A percentile compares a stretch with the other conserved stretches of the same genome.
Conservation (phyloP, 2,113 vertebrate species). For the Odontesthes bonariensis region DNA sequence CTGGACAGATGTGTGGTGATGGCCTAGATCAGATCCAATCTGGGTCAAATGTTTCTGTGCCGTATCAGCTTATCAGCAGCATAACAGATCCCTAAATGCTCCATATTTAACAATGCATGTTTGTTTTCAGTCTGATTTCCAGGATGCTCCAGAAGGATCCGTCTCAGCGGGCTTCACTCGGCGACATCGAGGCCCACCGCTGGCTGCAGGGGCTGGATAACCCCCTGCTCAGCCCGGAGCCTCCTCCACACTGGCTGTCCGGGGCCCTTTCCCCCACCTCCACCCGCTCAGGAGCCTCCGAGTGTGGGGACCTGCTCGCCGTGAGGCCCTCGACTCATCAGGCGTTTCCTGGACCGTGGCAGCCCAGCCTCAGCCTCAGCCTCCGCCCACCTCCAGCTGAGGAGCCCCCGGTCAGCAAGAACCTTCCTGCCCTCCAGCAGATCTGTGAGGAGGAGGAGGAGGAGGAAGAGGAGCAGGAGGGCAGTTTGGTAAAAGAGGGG, state of each 20-base stretch:
- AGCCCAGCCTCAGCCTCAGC: slow-evolving; percentile 65
- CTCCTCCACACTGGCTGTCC: slow-evolving; percentile 70
- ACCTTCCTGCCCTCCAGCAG: slow-evolving; percentile 84
- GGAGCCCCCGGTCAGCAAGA: slow-evolving; percentile 79
- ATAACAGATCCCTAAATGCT: background rate
- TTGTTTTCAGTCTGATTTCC: slow-evolving; percentile 84
- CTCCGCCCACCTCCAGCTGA: slow-evolving; percentile 64
- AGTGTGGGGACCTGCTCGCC: slow-evolving; percentile 79
- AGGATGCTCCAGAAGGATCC: slow-evolving; percentile 91
- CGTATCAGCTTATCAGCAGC: too few relatives aligned
- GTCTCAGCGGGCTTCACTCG: slow-evolving; percentile 81
- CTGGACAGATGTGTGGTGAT: background rate
- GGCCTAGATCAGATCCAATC: background rate
- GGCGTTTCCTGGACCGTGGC: slow-evolving; percentile 56
- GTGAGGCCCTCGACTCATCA: slow-evolving; percentile 52
- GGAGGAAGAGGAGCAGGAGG: slow-evolving; percentile 81
- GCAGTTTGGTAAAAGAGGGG: background rate
- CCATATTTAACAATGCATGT: slow-evolving; percentile 4
- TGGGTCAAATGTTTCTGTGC: background rate
- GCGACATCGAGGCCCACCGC: slow-evolving; percentile 85
- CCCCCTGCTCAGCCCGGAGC: slow-evolving; percentile 79
- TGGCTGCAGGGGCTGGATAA: slow-evolving; percentile 89
- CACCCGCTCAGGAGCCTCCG: slow-evolving; percentile 65
- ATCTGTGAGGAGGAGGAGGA: slow-evolving; percentile 92
- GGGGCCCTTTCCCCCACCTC: slow-evolving; percentile 70